phyloP scores from a whole-genome alignment of 2,797 vertebrate genomes.

The Ambastaia sidthimunki region DNA sequence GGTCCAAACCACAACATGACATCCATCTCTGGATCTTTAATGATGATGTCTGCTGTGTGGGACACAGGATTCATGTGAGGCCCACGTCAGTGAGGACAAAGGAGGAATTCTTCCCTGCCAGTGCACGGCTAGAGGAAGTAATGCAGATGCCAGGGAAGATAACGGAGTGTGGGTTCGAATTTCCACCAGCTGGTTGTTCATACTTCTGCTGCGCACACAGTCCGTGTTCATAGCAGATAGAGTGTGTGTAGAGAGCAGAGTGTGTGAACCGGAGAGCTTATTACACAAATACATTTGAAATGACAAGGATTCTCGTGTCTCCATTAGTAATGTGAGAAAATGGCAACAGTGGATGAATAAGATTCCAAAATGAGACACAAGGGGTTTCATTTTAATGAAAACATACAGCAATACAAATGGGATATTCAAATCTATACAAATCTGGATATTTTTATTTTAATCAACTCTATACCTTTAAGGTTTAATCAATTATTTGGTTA shows the following conservation, averaged over 20 bases:
- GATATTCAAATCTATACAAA: too few species aligned
- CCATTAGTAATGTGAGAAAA: slow-evolving; percentile 4
- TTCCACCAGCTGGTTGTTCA: slow-evolving; percentile 53
- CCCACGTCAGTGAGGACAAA: slow-evolving; percentile 53
- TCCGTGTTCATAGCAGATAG: background rate
- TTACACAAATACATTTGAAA: background rate
- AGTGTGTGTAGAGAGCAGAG: slow-evolving; percentile 28
- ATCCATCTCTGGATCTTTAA: slow-evolving; percentile 41
- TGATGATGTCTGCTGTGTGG: slow-evolving; percentile 37
- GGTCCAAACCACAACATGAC: slow-evolving; percentile 39
- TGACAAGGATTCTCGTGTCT: background rate
- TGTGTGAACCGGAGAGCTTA: slow-evolving; percentile 14
- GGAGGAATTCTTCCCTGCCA: slow-evolving; percentile 50
- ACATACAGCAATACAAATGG: background rate
- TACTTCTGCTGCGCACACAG: slow-evolving; percentile 30
- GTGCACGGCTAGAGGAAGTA: slow-evolving; percentile 48
- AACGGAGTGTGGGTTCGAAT: slow-evolving; percentile 44
- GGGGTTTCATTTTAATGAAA: background rate
- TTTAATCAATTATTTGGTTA: background rate
- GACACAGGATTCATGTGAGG: slow-evolving; percentile 45
- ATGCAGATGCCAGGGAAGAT: slow-evolving; percentile 56
- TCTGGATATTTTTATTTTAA: too few species aligned
- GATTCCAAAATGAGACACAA: background rate
- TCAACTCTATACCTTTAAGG: background rate
- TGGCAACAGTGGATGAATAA: background rate